Conservation (phyloP, 2,888 invertebrate species). For the Idaea biselata region DNA sequence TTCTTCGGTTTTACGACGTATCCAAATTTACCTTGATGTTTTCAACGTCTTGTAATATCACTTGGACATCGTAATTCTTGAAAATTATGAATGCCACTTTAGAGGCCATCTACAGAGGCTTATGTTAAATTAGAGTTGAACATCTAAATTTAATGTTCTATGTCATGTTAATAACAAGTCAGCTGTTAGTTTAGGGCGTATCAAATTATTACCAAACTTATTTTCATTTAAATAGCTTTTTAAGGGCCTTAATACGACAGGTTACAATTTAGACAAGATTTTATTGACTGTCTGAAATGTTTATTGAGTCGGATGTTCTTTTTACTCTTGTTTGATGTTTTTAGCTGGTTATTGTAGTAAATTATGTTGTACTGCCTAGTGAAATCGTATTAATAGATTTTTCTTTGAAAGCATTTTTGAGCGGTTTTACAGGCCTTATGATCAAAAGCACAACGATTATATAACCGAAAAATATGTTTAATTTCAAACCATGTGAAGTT, state of each 20-base stretch:
- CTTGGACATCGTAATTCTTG: slow-evolving; percentile 42
- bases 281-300: slow-evolving; percentile 29
- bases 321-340: slow-evolving; percentile 4
- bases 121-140: slow-evolving; percentile 35
- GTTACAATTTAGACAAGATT: slow-evolving; percentile 36
- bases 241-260: slow-evolving; percentile 38
- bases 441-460: too few relatives aligned
- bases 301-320: slow-evolving; percentile 16
- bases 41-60: slow-evolving; percentile 46
- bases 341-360: neutral
- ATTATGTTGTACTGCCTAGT: too few relatives aligned
- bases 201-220: slow-evolving; percentile 35
- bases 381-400: too few relatives aligned
- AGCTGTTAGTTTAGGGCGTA: slow-evolving; percentile 38
- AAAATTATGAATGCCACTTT: slow-evolving; percentile 48
- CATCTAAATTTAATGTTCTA: slow-evolving; percentile 41
- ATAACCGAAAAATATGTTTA: too few relatives aligned
- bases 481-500: too few relatives aligned
- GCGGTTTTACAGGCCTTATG: too few relatives aligned
- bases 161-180: slow-evolving; percentile 43
- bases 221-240: slow-evolving; percentile 43
- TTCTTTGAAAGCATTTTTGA: too few relatives aligned
- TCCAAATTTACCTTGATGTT: slow-evolving; percentile 40
- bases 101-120: slow-evolving; percentile 43
- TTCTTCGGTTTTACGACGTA: slow-evolving; percentile 49